Evolutionary conservation across 2,797 vertebrate genomes (phyloP), one percentile per base, ranked within the genome.

Genomic region (Lepilemur ruficaudatus): DNA sequence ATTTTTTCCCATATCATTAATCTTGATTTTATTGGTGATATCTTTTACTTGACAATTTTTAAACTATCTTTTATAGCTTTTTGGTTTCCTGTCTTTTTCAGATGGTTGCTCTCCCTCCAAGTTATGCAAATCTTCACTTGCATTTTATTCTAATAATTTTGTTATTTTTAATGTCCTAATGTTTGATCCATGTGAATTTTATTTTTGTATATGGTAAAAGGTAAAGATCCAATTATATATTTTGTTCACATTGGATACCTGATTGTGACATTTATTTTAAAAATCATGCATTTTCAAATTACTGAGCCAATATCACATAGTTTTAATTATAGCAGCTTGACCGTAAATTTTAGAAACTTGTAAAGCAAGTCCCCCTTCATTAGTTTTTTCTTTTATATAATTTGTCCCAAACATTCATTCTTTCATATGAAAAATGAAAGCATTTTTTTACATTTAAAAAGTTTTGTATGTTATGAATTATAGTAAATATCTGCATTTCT

Each of bases 1-100:
- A 81, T 84, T 82, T 94, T 82, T 94, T 75, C 4, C 4, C 65
- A 13, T 94, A 59, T 92, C n/a, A 73, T 90, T 93, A 79, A 90
- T 95, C 30, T 75, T 95, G 61, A 94, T 30, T 76, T 93, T 94
- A 84, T 84, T 93, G 76, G 30, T 92, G 70, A 38, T 80, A 38
- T 81, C 14, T 87, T 95, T 93, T 81, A 72, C 50, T 95, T 91
- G 89, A 84, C 6, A 92, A 52, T 32, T 72, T 79, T 67, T 59
- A 81, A 78, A 15, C 20, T 75, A 28, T 76, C 11, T 50, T 88
- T 93, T 95, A 90, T 61, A 82, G 30, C 12, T 90, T 67, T 94
- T 92, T 25, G 1, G 12, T 87, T 94, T 96, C n/a, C 17, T 87
- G 3, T 81, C 35, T 93, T 96, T 94, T 93, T 72, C 84, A 95